phyloP scores from a whole-genome alignment of 2,797 vertebrate genomes.

The Aythya fuligula region DNA sequence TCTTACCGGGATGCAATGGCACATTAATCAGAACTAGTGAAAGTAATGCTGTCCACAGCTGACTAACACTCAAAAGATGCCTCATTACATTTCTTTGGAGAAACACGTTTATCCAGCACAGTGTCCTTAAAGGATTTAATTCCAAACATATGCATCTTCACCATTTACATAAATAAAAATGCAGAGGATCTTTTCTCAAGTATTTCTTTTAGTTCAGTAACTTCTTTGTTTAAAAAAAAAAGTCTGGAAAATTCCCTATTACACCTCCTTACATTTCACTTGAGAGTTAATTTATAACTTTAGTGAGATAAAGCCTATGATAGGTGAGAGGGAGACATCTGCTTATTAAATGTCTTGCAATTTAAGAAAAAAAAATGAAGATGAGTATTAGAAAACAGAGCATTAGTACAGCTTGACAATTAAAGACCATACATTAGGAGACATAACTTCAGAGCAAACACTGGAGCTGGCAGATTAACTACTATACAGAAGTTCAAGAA shows the following conservation, averaged over 20 bases:
- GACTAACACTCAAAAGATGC: background rate
- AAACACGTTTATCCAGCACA: background rate
- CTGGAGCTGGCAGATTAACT: background rate
- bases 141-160: background rate
- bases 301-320: background rate
- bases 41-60: background rate
- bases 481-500: background rate
- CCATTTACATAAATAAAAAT: background rate
- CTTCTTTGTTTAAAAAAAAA: background rate
- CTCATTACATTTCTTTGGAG: background rate
- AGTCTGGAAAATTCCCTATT: background rate
- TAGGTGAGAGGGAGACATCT: background rate
- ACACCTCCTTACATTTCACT: background rate
- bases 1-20: conserved; percentile 3
- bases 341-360: background rate
- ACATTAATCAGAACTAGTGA: conserved; percentile 30
- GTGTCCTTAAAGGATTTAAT: background rate
- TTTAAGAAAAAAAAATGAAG: conserved; percentile 8
- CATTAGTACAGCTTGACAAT: background rate
- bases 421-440: background rate
- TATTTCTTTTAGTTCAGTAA: background rate
- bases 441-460: background rate
- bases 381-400: background rate
- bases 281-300: background rate
- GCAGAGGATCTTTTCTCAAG: background rate